Base-by-base conservation (phyloP, 2,888 invertebrate genomes). In the Spilosoma lubricipeda region DNA sequence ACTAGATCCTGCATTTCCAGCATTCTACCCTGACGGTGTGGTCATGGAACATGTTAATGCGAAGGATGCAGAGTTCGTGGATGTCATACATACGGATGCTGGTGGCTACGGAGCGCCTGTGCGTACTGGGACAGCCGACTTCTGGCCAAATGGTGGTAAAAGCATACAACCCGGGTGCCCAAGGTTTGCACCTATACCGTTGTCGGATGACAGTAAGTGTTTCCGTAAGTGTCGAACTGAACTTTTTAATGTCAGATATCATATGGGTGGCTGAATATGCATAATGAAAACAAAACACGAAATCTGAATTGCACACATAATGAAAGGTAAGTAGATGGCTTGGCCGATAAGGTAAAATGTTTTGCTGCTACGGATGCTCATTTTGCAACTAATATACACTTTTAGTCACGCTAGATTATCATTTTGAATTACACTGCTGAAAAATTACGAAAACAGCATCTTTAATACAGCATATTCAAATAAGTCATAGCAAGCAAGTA, bases 1-100 rank as follows among this genome's bases (percentile, higher is more conserved):
- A 3, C 91, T 97, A 75, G 97, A 97, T 86, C 97, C 97, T 27
- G 97, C 97, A 18, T 97, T 97, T 86, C 97, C 97, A 52, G 93
- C 94, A 13, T 97, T 96, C 86, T 97, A 97, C 83, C 95, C 95
- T 1, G 95, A 94, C 63, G 94, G 94, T 2, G 90, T 95, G 68
- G 87, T 95, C 74, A 92, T 94, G 93, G 94, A 94, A 23, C 96
- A 96, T 80, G 88, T 97, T 20, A 93, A 84, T 63, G 93, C 93
- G 3, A 91, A 90, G 3, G 97, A 97, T 86, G 97, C 97, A 0
- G 95, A 96, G 70, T 96, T 97, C 67, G 97, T 97, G 2, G 97
- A 97, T 88, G 96, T 97, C 9, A 97, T 97, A 75, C 97, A 97
- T 86, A 97, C 97, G 0, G 97, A 97, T 82, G 96, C 97, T 0